Base-by-base conservation (phyloP, 2,888 invertebrate species). In the Troides aeacus region DNA sequence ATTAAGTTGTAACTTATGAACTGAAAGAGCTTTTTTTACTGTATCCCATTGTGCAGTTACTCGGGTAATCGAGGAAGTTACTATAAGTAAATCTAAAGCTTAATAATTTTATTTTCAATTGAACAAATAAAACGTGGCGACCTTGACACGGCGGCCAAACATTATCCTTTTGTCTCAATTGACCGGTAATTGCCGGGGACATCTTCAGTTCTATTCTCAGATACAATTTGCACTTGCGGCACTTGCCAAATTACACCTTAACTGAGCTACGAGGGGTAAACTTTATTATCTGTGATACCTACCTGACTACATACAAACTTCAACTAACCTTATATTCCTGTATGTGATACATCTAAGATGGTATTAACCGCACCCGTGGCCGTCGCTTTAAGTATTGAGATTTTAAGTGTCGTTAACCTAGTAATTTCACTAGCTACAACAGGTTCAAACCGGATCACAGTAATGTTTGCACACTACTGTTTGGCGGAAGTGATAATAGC, bases 141-240 rank as follows among this genome's bases (percentile, higher is more conserved):
- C 90, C 91, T 90, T 90, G 90, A 90, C 89, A 89, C 84, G 82
- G 76, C 84, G 85, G 83, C 88, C 89, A 85, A 90, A 90, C 90
- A 91, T 91, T 91, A 92, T 92, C 91, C 92, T 92, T 88, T 90
- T 89, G 90, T 88, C 85, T 90, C 92, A 92, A 92, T 92, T 92
- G 92, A 76, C 78, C 84, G 75, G 90, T 90, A 92, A 92, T 92
- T 90, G 92, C 77, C 82, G 84, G 79, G 81, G 87, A 84, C 88
- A 83, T 83, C 85, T 88, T 85, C 82, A 76, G 81, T 83, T 87
- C 91, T 91, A 91, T 91, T 90, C 88, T 88, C 77, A 87, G 90
- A 87, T 82, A 87, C 89, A 89, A 88, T 90, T 92, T 88, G 85
- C 90, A 89, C 90, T 90, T 86, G 84, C 76, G 75, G 73, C 76